Conservation (phyloP, 2,113 vertebrate species). For the Macaca mulatta region DNA sequence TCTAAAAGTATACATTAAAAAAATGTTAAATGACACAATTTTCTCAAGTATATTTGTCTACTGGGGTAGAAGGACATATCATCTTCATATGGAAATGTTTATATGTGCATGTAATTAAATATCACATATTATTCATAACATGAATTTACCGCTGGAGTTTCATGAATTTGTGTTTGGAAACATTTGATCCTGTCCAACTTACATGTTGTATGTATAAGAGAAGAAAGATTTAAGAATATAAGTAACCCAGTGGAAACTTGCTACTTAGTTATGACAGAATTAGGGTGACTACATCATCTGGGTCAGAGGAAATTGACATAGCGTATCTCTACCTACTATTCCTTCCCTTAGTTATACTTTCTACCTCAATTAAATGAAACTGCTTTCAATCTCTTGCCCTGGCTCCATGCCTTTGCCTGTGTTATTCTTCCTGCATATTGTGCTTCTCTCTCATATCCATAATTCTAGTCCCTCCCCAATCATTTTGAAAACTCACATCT, state of each 20-base stretch:
- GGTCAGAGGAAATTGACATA: not conserved
- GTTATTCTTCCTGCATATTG: not conserved
- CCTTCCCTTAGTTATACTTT: not conserved
- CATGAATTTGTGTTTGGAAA: not conserved
- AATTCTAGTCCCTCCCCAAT: not conserved
- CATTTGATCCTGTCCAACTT: not conserved
- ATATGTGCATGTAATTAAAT: not conserved
- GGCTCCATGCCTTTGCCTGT: not conserved
- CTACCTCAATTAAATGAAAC: rapidly evolving
- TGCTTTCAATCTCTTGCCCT: not conserved
- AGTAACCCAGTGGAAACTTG: not conserved
- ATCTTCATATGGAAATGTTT: not conserved
- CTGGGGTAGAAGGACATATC: not conserved
- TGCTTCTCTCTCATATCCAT: not conserved
- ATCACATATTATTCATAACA: not conserved
- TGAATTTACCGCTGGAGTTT: not conserved
- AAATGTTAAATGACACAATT: not conserved
- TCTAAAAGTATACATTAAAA: not conserved
- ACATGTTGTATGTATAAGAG: not conserved
- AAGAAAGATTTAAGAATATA: not conserved
- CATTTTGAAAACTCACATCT: not conserved
- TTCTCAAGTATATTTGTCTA: not conserved
- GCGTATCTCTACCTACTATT: rapidly evolving
- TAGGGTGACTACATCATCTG: not conserved
- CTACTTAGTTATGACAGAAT: not conserved